These are phyloP conservation scores for Taurulus bubalis DNA, from an alignment of 2,113 vertebrate species.

Conservation along the genomic window DNA sequence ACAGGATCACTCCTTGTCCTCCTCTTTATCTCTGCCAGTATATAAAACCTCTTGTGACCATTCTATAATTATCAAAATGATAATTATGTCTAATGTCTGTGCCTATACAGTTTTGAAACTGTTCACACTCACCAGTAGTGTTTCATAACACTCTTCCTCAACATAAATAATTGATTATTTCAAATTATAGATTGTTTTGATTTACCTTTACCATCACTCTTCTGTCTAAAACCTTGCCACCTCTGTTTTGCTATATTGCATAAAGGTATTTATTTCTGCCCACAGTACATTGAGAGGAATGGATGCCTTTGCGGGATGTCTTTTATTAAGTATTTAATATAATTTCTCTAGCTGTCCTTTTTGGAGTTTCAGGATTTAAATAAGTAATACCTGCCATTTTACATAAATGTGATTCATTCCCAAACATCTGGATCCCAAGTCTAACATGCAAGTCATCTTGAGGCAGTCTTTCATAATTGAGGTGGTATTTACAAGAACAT, in stretches of 20 bases:
- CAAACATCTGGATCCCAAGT: slow-evolving; percentile 8
- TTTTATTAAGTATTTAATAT: background rate
- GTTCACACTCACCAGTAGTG: background rate
- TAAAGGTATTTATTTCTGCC: background rate
- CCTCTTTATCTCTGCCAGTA: slow-evolving; percentile 9
- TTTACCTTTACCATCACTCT: slow-evolving; percentile 10
- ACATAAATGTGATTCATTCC: background rate
- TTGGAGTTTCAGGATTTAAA: background rate
- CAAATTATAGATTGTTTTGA: slow-evolving; percentile 20
- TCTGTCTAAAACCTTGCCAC: slow-evolving; percentile 5
- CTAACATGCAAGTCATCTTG: slow-evolving; percentile 9
- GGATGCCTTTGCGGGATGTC: slow-evolving; percentile 8
- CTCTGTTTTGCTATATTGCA: background rate
- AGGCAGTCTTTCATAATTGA: slow-evolving; percentile 35
- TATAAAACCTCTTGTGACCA: slow-evolving; percentile 13
- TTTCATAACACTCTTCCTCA: slow-evolving; percentile 10
- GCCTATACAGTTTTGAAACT: slow-evolving; percentile 26
- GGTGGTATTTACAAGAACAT: slow-evolving; percentile 42
- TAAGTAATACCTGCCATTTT: background rate
- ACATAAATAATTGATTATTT: background rate
- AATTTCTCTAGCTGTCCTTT: background rate
- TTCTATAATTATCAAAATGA: slow-evolving; percentile 30
- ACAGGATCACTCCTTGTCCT: background rate
- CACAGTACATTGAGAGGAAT: slow-evolving; percentile 17
- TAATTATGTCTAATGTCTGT: slow-evolving; percentile 10